Conservation (phyloP, 2,888 invertebrate species). For the Acanthococcus lagerstroemiae region DNA sequence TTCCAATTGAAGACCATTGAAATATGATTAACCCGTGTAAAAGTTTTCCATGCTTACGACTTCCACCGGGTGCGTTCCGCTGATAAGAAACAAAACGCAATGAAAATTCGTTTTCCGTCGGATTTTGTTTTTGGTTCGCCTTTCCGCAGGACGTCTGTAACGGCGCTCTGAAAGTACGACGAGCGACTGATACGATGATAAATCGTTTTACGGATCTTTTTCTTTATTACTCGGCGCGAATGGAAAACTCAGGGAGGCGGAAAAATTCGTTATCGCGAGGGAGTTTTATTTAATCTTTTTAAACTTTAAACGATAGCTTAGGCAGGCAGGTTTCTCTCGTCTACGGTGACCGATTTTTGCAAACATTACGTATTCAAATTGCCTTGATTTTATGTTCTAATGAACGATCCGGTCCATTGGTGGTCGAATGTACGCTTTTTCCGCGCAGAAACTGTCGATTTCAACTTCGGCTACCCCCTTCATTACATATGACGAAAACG, state of each 20-base stretch:
- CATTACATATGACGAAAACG: conserved; percentile 3
- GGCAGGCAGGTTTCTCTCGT: too few species aligned
- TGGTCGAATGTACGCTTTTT: too few species aligned
- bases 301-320: too few species aligned
- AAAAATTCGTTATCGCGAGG: background rate
- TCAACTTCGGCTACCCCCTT: background rate
- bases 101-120: conserved; percentile 9
- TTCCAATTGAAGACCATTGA: background rate
- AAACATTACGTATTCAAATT: too few species aligned
- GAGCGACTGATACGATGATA: conserved; percentile 22
- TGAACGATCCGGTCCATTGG: too few species aligned
- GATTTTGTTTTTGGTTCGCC: background rate
- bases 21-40: background rate
- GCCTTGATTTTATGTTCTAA: too few species aligned
- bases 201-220: conserved; percentile 16
- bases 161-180: too few species aligned
- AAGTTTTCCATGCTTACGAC: background rate
- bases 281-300: conserved; percentile 9
- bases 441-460: too few species aligned
- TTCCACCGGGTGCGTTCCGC: conserved; percentile 12
- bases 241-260: conserved; percentile 10
- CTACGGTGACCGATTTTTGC: too few species aligned
- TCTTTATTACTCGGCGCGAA: conserved; percentile 3
- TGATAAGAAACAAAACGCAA: conserved; percentile 16
- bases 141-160: too few species aligned